Evolutionary conservation across 2,888 invertebrate genomes (phyloP).

Genomic region (Hofmannophila pseudospretella): DNA sequence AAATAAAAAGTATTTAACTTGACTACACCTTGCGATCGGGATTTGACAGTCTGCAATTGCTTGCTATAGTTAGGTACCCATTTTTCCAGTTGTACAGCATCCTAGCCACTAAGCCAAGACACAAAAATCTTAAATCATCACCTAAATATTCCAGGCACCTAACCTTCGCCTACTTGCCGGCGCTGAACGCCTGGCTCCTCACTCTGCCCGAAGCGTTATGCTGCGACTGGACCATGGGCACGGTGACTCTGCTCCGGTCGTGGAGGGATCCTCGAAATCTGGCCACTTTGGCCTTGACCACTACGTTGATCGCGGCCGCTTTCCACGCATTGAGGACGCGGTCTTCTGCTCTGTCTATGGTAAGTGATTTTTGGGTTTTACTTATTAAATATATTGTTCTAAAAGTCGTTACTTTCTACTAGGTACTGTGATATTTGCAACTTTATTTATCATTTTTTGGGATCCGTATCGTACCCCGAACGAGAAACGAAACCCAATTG

Average conservation of each 20-base stretch:
- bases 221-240: slow-evolving; percentile 99
- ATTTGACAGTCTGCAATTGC: too few relatives aligned
- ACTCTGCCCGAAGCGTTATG: slow-evolving; percentile 93
- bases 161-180: slow-evolving; percentile 94
- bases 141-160: slow-evolving; percentile 80
- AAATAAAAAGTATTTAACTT: too few relatives aligned
- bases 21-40: too few relatives aligned
- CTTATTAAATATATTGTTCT: not conserved
- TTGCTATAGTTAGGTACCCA: too few relatives aligned
- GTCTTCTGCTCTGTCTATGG: slow-evolving; percentile 69
- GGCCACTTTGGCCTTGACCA: slow-evolving; percentile 84
- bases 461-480: too few relatives aligned
- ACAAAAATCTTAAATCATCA: too few relatives aligned
- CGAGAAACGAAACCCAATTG: too few relatives aligned
- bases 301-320: slow-evolving; percentile 77
- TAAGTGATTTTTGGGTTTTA: slow-evolving; percentile 21
- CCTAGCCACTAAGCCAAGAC: too few relatives aligned
- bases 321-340: slow-evolving; percentile 63
- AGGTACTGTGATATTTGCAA: too few relatives aligned
- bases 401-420: not conserved
- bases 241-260: slow-evolving; percentile 89
- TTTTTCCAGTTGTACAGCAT: too few relatives aligned
- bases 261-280: slow-evolving; percentile 89
- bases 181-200: slow-evolving; percentile 93
- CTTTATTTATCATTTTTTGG: too few relatives aligned